Evolutionary conservation across 2,113 vertebrate species (phyloP).

Genomic region (Falcunculus frontatus): DNA sequence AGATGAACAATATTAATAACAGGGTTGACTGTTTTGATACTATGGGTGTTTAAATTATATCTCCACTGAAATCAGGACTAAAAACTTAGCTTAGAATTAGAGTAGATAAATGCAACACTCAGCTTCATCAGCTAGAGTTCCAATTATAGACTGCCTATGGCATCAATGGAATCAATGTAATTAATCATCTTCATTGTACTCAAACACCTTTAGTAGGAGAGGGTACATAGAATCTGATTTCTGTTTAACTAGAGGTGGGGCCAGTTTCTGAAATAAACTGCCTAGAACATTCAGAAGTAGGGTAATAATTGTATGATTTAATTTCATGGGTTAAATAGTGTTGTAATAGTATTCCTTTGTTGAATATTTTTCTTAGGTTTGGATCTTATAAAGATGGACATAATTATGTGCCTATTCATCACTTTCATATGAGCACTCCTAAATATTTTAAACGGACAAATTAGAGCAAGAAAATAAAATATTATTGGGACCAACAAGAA

Average conservation of each 20-base stretch:
- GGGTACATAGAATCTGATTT: neutral
- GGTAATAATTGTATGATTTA: neutral
- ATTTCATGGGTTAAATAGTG: neutral
- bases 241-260: neutral
- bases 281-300: neutral
- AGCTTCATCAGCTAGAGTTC: neutral
- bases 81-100: neutral
- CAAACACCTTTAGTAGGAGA: neutral
- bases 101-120: neutral
- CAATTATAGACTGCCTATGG: neutral
- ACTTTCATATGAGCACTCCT: conserved; percentile 77
- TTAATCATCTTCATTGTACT: neutral
- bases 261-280: neutral
- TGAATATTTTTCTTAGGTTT: conserved; percentile 67
- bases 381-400: conserved; percentile 76
- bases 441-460: conserved; percentile 68
- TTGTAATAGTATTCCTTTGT: conserved; percentile 13
- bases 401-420: conserved; percentile 67
- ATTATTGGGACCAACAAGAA: neutral
- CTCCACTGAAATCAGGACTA: neutral
- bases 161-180: neutral
- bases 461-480: conserved; percentile 1
- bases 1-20: neutral
- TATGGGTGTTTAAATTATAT: neutral
- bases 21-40: neutral